Base-by-base conservation (phyloP, 1,140 invertebrate genomes). In the Lepidurus arcticus region DNA sequence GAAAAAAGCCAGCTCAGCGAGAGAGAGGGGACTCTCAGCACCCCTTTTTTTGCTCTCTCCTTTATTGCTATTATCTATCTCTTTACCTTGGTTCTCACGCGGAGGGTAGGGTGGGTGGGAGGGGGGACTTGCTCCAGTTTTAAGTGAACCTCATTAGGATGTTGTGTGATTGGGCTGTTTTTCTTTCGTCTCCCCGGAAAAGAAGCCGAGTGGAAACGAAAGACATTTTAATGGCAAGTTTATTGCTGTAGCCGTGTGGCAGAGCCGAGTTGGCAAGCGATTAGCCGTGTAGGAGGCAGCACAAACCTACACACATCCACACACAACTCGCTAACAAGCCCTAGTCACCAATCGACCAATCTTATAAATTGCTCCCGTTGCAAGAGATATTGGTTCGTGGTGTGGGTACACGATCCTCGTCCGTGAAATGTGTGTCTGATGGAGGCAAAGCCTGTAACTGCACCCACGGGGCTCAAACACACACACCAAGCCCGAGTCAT, bases 341-440 rank as follows among this genome's bases (percentile, higher is more conserved):
- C 21, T 13, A 1, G 53, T 65, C 53, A 13, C 53, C 53, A 65
- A 65, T 65, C 53, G n/a, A 65, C 1, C 53, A 65, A 65, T 65
- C 53, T 65, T 65, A 21, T 65, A 65, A 65, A 16, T 65, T 65
- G 13, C 21, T 65, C 53, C 53, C 8, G 53, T 65, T 65, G 8
- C 53, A 65, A 65, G 53, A 65, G 53, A 65, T 65, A 65, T 65
- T 65, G 21, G 53, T 21, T 65, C 9, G 53, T 65, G 53, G 53
- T 65, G 53, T 65, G 53, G 21, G 53, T 65, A 65, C 53, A 65
- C 53, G 53, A 65, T 65, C 16, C 53, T 65, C 13, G 53, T 16
- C 53, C 53, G 53, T 65, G 53, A 65, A 65, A 65, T 65, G 53
- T 65, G 53, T 65, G 53, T 65, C 53, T 65, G 53, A 65, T 21